These are phyloP conservation scores for Magallana gigas DNA, from an alignment of 1,140 invertebrate species.

Conservation along the genomic window DNA sequence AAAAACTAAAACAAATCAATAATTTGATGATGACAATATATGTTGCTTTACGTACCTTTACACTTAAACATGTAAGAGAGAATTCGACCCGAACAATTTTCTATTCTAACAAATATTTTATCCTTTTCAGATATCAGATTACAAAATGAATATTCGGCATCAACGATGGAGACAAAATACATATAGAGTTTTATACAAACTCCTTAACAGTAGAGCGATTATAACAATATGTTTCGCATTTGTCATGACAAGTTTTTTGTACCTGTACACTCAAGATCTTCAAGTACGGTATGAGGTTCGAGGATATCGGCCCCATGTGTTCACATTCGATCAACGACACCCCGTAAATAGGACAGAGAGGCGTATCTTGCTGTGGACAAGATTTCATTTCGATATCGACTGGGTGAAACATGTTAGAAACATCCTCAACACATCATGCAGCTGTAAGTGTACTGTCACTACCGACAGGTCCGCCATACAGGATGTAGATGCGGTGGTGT, in stretches of 20 bases:
- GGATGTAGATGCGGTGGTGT: slow-evolving; percentile 70
- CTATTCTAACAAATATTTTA: background rate
- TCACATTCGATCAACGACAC: background rate
- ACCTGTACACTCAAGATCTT: background rate
- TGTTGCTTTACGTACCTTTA: too few species aligned
- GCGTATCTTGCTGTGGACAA: slow-evolving; percentile 39
- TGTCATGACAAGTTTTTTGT: background rate
- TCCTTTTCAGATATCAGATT: background rate
- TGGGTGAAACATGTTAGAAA: slow-evolving; percentile 19
- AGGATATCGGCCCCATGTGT: background rate
- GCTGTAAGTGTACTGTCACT: slow-evolving; percentile 64
- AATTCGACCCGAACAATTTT: background rate
- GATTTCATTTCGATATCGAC: slow-evolving; percentile 16
- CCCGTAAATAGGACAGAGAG: slow-evolving; percentile 4
- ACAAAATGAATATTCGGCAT: background rate
- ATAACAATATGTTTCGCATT: background rate
- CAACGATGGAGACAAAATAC: background rate
- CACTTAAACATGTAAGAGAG: background rate
- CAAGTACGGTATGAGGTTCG: background rate
- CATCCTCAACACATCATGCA: background rate
- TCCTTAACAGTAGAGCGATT: background rate
- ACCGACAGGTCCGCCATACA: slow-evolving; percentile 60
- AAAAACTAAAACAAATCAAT: too few species aligned
- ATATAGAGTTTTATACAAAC: background rate
- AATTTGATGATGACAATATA: background rate